phyloP scores from a whole-genome alignment of 1,140 invertebrate genomes.

The Dendroctonus ponderosae region DNA sequence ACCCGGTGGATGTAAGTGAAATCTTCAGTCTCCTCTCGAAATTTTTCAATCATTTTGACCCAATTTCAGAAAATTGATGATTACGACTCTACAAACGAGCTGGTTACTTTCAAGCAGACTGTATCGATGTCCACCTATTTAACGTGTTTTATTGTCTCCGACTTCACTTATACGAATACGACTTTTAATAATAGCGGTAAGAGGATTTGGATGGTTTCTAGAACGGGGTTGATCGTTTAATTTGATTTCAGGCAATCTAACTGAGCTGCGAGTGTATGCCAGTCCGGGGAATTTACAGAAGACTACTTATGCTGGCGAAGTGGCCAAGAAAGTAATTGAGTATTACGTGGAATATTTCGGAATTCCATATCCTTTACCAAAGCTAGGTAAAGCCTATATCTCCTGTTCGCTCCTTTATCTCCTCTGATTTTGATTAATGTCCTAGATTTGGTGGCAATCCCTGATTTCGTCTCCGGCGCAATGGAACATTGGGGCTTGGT shows the following conservation, averaged over 20 bases:
- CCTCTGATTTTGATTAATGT: neutral
- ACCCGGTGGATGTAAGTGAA: slow-evolving; percentile 59
- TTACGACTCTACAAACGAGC: slow-evolving; percentile 26
- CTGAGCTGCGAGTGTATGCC: slow-evolving; percentile 72
- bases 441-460: slow-evolving; percentile 88
- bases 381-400: slow-evolving; percentile 63
- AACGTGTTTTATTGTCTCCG: slow-evolving; percentile 86
- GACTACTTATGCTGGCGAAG: slow-evolving; percentile 74
- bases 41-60: neutral
- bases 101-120: slow-evolving; percentile 71
- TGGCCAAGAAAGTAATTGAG: slow-evolving; percentile 76
- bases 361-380: slow-evolving; percentile 82
- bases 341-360: slow-evolving; percentile 87
- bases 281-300: slow-evolving; percentile 72
- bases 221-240: neutral
- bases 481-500: slow-evolving; percentile 95
- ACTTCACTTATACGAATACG: slow-evolving; percentile 67
- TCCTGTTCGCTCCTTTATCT: neutral
- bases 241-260: slow-evolving; percentile 39
- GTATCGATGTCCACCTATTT: slow-evolving; percentile 92
- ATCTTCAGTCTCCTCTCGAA: neutral
- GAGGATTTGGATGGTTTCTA: neutral
- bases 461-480: slow-evolving; percentile 91
- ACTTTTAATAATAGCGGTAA: slow-evolving; percentile 56
- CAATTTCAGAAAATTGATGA: slow-evolving; percentile 31